Conservation (phyloP, 2,797 vertebrate species). For the Macropus fuliginosus region DNA sequence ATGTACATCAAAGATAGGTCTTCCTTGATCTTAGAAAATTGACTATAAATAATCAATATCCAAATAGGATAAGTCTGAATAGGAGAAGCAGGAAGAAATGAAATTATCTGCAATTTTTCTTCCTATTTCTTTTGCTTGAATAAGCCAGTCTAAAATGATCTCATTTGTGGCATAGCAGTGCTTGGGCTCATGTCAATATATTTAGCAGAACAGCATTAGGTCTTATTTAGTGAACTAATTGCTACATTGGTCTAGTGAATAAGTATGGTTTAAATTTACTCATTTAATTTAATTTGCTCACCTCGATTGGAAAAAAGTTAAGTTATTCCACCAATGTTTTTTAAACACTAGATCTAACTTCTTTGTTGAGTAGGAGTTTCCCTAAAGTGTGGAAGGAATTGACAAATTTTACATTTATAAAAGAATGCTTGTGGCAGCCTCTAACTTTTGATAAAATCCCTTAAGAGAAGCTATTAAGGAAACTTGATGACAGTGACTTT, state of each 20-base stretch:
- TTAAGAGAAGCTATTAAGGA: neutral
- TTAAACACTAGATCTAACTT: constrained; percentile 43
- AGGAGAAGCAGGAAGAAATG: neutral
- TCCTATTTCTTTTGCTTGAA: constrained; percentile 28
- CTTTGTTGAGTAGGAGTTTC: neutral
- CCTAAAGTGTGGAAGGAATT: constrained; percentile 11
- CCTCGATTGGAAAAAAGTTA: neutral
- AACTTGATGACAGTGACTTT: neutral
- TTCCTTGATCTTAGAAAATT: constrained; percentile 43
- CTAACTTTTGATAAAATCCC: neutral
- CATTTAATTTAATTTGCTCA: constrained; percentile 23
- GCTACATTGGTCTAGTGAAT: constrained; percentile 32
- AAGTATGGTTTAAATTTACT: constrained; percentile 60
- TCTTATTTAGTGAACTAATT: constrained; percentile 69
- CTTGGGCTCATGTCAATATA: constrained; percentile 36
- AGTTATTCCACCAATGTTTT: constrained; percentile 15
- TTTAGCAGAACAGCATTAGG: neutral
- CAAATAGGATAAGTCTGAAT: neutral
- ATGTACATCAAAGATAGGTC: neutral
- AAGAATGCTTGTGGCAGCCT: neutral
- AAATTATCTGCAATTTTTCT: neutral
- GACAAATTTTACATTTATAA: neutral
- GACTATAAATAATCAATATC: constrained; percentile 40
- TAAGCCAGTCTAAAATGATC: constrained; percentile 40
- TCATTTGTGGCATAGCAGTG: constrained; percentile 46